Conservation (phyloP, 2,888 invertebrate genomes). For the Idaea aversata region DNA sequence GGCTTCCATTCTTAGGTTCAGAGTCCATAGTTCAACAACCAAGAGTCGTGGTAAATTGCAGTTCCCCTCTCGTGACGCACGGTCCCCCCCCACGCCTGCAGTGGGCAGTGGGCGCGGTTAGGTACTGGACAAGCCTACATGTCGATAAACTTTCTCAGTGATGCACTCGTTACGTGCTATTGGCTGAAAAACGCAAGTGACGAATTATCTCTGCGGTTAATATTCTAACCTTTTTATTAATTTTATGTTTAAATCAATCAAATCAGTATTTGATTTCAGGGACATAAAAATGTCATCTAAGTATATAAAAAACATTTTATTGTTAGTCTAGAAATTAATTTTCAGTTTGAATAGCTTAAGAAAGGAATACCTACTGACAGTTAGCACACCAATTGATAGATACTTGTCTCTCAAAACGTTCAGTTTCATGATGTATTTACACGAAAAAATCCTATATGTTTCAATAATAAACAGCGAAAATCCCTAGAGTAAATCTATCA, state of each 20-base stretch:
- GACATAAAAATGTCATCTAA: too few species aligned
- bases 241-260: neutral
- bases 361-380: neutral
- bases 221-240: neutral
- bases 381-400: neutral
- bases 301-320: too few species aligned
- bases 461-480: neutral
- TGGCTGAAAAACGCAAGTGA: neutral
- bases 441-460: neutral
- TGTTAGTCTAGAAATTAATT: too few species aligned
- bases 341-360: neutral
- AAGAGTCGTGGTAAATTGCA: constrained; percentile 40
- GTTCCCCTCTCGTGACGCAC: constrained; percentile 46
- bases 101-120: constrained; percentile 30
- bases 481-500: neutral
- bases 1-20: constrained; percentile 19
- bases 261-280: neutral
- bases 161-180: neutral
- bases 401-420: neutral
- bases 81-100: constrained; percentile 21
- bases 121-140: constrained; percentile 17
- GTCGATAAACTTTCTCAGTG: neutral
- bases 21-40: constrained; percentile 43
- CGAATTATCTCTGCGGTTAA: neutral
- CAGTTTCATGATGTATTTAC: neutral